phyloP scores from a whole-genome alignment of 2,888 invertebrate species.

The Plagiodera versicolora region DNA sequence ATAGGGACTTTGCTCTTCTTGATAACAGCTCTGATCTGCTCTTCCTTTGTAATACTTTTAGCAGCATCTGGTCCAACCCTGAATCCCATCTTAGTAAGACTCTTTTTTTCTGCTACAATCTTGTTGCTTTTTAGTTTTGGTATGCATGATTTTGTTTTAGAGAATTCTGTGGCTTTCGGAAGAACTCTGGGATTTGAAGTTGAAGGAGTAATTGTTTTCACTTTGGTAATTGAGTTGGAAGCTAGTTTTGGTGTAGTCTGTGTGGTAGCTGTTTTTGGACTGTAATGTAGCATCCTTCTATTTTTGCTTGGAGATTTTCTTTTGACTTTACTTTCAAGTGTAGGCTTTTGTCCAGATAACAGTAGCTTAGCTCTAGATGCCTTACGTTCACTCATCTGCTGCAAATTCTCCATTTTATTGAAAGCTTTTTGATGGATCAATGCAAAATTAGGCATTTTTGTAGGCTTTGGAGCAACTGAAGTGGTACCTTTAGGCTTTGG shows the following conservation, averaged over 20 bases:
- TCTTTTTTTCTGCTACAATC: slow-evolving; percentile 12
- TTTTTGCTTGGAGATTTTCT: slow-evolving; percentile 13
- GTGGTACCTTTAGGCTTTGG: neutral
- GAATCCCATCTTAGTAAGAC: slow-evolving; percentile 37
- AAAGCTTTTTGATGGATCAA: slow-evolving; percentile 68
- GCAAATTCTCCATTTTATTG: slow-evolving; percentile 68
- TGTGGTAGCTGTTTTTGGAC: slow-evolving; percentile 1
- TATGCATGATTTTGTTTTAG: slow-evolving; percentile 18
- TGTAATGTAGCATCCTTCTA: slow-evolving; percentile 15
- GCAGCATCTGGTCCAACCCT: slow-evolving; percentile 23
- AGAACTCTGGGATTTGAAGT: slow-evolving; percentile 17
- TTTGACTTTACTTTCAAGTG: slow-evolving; percentile 3
- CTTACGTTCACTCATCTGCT: slow-evolving; percentile 61
- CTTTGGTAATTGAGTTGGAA: slow-evolving; percentile 11
- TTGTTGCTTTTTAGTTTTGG: slow-evolving; percentile 12
- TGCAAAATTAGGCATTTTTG: slow-evolving; percentile 69
- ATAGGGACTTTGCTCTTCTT: slow-evolving; percentile 35
- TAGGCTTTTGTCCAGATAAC: slow-evolving; percentile 43
- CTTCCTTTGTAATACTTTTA: slow-evolving; percentile 27
- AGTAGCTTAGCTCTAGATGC: slow-evolving; percentile 56
- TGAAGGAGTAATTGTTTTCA: slow-evolving; percentile 15
- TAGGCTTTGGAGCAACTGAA: slow-evolving; percentile 7
- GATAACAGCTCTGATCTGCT: slow-evolving; percentile 37
- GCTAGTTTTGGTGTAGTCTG: neutral
- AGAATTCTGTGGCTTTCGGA: slow-evolving; percentile 11